These are phyloP conservation scores for Garra rufa DNA, from an alignment of 2,113 vertebrate genomes.

Conservation along the genomic window DNA sequence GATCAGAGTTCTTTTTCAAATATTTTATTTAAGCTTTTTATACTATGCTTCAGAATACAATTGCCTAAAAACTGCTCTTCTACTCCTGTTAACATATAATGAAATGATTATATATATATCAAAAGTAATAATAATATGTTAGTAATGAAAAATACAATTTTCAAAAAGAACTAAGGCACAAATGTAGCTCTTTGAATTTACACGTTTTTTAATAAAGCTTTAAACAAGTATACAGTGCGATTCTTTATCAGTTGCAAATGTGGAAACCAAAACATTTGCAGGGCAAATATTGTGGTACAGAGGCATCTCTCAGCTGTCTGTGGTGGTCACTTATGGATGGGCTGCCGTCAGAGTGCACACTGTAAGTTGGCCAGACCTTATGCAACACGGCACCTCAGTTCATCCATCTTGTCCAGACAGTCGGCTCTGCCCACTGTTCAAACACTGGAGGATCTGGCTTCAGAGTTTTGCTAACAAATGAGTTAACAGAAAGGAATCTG, in stretches of 20 bases:
- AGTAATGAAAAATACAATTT: too few species aligned
- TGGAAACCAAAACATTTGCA: constrained; percentile 17
- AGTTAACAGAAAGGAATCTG: background rate
- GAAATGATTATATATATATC: too few species aligned
- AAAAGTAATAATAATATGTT: too few species aligned
- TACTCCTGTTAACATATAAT: too few species aligned
- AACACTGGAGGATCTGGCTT: constrained; percentile 11
- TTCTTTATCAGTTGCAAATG: background rate
- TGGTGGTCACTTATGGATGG: background rate
- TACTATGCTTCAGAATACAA: too few species aligned
- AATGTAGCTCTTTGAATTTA: background rate
- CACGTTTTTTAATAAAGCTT: background rate
- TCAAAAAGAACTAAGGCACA: background rate
- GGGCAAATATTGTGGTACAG: background rate
- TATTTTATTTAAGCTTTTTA: too few species aligned
- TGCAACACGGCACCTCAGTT: constrained; percentile 4
- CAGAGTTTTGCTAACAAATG: background rate
- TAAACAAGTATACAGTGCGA: background rate
- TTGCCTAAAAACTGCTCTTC: too few species aligned
- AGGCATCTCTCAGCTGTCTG: background rate
- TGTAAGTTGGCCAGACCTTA: background rate
- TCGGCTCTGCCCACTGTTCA: constrained; percentile 7
- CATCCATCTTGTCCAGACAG: constrained; percentile 28
- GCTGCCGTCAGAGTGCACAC: background rate
- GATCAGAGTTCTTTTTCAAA: too few species aligned